A percentile compares a stretch with the other conserved stretches of the same genome.
Evolutionary conservation across 2,113 vertebrate species (phyloP).

Genomic region (Gymnocephalus cernua): DNA sequence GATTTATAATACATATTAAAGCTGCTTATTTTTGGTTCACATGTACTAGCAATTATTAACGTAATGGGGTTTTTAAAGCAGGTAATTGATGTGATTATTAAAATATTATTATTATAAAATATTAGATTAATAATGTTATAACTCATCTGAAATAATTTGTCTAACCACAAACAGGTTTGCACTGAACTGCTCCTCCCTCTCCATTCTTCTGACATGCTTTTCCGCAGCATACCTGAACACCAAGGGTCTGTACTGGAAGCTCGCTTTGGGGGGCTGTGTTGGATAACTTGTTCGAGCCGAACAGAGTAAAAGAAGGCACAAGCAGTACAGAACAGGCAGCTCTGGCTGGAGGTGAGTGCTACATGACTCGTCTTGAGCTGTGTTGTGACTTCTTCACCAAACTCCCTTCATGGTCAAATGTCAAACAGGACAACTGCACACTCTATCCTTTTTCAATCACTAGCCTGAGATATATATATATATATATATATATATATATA

Average conservation of each 20-base stretch:
- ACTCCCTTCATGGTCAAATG: conserved; percentile 24
- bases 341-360: conserved; percentile 31
- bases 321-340: conserved; percentile 21
- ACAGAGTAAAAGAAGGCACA: conserved; percentile 36
- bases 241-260: conserved; percentile 21
- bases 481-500: no score
- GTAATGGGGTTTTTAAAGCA: neutral
- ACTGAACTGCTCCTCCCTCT: neutral
- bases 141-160: neutral
- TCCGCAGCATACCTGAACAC: conserved; percentile 52
- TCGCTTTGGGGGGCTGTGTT: conserved; percentile 33
- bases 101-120: neutral
- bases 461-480: conserved; percentile 9
- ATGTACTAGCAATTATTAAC: neutral
- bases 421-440: conserved; percentile 43
- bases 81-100: neutral
- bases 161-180: neutral
- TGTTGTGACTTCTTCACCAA: conserved; percentile 28
- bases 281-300: conserved; percentile 36
- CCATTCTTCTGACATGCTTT: conserved; percentile 3
- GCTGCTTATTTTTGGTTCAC: neutral
- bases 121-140: neutral
- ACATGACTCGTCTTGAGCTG: conserved; percentile 38
- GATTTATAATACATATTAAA: neutral
- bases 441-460: conserved; percentile 1